phyloP scores from a whole-genome alignment of 2,113 vertebrate species.

The Mustelus asterias region DNA sequence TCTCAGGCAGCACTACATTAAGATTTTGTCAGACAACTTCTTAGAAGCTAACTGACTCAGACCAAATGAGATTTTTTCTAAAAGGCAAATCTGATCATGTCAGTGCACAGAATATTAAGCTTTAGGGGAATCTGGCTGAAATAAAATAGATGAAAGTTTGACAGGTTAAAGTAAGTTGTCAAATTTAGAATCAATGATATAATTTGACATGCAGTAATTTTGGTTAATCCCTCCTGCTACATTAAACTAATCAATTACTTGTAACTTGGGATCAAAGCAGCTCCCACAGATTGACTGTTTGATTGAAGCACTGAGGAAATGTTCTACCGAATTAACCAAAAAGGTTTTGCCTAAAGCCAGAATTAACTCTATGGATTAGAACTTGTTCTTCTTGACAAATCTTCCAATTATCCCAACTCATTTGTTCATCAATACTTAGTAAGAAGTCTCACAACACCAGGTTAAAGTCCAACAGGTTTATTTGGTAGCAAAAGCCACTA shows the following conservation, averaged over 20 bases:
- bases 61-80: background rate
- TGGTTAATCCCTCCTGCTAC: background rate
- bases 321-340: background rate
- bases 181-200: background rate
- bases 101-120: background rate
- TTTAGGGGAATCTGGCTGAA: background rate
- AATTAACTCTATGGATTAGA: constrained; percentile 6
- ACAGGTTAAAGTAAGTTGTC: background rate
- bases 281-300: background rate
- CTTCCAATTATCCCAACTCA: background rate
- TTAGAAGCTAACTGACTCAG: background rate
- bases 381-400: constrained; percentile 10
- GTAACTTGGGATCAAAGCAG: background rate
- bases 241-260: background rate
- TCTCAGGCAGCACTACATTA: constrained; percentile 21
- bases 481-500: no score
- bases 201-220: background rate
- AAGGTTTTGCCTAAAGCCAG: constrained; percentile 5
- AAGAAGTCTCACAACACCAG: no score
- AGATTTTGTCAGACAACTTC: background rate
- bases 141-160: background rate
- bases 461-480: no score
- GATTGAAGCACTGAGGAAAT: background rate
- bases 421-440: constrained; percentile 4
- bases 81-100: background rate